Evolutionary conservation across 2,888 invertebrate species (phyloP).

Genomic region (Heliconius cydno): DNA sequence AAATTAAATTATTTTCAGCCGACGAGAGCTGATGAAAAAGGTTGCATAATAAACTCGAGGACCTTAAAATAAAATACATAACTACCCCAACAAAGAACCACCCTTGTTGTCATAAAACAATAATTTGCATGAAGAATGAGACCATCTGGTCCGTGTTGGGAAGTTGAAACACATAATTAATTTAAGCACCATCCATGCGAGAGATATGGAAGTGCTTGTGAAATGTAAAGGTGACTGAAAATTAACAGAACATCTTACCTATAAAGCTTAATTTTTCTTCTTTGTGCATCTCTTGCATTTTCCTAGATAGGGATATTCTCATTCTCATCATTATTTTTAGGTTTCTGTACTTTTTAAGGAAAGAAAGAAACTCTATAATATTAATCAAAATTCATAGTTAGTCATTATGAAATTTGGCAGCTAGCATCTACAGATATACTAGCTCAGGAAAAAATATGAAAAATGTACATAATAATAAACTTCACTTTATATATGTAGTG

Average conservation of each 20-base stretch:
- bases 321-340: too few relatives aligned
- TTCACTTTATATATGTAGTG: too few relatives aligned
- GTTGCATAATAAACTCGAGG: conserved; percentile 2
- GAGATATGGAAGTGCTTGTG: conserved; percentile 9
- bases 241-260: not conserved
- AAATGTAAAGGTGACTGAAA: conserved; percentile 4
- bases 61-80: conserved; percentile 28
- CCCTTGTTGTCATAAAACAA: conserved; percentile 45
- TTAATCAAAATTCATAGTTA: too few relatives aligned
- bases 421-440: too few relatives aligned
- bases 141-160: conserved; percentile 43
- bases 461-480: not conserved
- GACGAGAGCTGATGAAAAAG: conserved; percentile 9
- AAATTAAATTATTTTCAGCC: conserved; percentile 7
- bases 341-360: too few relatives aligned
- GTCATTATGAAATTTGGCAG: too few relatives aligned
- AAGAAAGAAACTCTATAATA: too few relatives aligned
- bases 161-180: conserved; percentile 43
- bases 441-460: too few relatives aligned
- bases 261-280: not conserved
- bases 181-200: conserved; percentile 26
- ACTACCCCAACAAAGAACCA: conserved; percentile 23
- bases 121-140: conserved; percentile 48
- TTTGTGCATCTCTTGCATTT: too few relatives aligned
- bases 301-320: too few relatives aligned